Evolutionary conservation across 2,113 vertebrate species (phyloP).

Genomic region (Dicaeum eximium): DNA sequence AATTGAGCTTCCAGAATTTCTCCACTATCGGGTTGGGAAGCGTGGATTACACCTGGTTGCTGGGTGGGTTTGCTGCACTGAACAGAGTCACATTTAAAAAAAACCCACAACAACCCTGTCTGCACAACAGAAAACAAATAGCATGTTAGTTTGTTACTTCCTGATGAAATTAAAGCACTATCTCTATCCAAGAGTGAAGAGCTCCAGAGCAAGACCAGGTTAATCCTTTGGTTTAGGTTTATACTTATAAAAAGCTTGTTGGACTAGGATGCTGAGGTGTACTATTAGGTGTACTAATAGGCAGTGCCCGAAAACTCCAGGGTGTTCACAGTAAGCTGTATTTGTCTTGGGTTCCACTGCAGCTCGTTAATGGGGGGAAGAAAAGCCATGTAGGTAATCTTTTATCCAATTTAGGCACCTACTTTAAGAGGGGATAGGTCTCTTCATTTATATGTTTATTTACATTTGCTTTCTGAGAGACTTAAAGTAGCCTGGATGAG

Average conservation of each 20-base stretch:
- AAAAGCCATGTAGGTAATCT: not conserved
- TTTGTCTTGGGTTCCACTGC: not conserved
- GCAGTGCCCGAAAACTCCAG: not conserved
- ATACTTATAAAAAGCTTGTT: not conserved
- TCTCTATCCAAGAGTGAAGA: not conserved
- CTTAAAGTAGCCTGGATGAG: not conserved
- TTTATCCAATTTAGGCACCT: not conserved
- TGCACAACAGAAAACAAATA: not conserved
- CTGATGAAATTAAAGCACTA: not conserved
- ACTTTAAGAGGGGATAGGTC: not conserved
- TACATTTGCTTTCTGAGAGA: not conserved
- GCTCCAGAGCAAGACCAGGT: not conserved
- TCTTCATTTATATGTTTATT: not conserved
- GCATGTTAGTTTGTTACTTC: not conserved
- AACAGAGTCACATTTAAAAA: not conserved
- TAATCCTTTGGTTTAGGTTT: not conserved
- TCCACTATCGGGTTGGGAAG: not conserved
- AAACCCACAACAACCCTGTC: fast-evolving
- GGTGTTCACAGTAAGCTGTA: not conserved
- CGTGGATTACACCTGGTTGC: not conserved
- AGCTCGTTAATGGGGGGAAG: not conserved
- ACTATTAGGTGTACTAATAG: too few species aligned
- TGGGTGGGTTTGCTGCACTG: not conserved
- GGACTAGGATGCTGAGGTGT: not conserved
- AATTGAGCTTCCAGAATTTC: not conserved